Evolutionary conservation across 2,113 vertebrate species (phyloP), one percentile per base, ranked within the genome.

Genomic region (Myodes glareolus): DNA sequence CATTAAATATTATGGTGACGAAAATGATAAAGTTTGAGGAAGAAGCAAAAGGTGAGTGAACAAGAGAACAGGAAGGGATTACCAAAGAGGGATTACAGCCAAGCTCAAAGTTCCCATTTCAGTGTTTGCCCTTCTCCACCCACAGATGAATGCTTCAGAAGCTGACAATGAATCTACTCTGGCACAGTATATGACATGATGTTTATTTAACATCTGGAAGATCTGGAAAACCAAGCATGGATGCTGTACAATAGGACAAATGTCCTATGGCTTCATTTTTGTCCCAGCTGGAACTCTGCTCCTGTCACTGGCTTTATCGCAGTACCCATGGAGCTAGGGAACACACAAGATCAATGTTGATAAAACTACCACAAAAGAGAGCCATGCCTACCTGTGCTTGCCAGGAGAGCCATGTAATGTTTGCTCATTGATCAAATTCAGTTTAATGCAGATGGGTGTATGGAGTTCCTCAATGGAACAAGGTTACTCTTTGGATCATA

Each of bases 301-400:
- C 85, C 92, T 94, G 77, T 29, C 58, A 19, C 23, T 80, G 21
- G 14, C 13, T 58, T 85, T 7, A 36, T 39, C 55, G 50, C 68
- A 67, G 42, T 23, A 73, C 23, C 10, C 23, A 45, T 14, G 31
- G 84, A 81, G 14, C 47, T 80, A 67, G 39, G 80, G 42, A 55
- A 6, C 16, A 42, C 92, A 80, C 9, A 31, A 45, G 23, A 52
- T 58, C 86, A 75, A 67, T 11, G 45, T 8, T 45, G 33, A 75
- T 17, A 36, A 14, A 72, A 29, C 33, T 39, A 82, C 31, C 47
- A 77, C 21, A 72, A 70, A 78, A 92, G 65, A 39, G 78, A 76
- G 31, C 29, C 29, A 5, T 10, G 3, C 42, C 19, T 50, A 2
- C 0, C 23, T 11, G 0, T 65, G 27, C 47, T 82, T 78, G 55